Evolutionary conservation across 2,888 invertebrate genomes (phyloP).

Genomic region (Ctenicera cuprea): DNA sequence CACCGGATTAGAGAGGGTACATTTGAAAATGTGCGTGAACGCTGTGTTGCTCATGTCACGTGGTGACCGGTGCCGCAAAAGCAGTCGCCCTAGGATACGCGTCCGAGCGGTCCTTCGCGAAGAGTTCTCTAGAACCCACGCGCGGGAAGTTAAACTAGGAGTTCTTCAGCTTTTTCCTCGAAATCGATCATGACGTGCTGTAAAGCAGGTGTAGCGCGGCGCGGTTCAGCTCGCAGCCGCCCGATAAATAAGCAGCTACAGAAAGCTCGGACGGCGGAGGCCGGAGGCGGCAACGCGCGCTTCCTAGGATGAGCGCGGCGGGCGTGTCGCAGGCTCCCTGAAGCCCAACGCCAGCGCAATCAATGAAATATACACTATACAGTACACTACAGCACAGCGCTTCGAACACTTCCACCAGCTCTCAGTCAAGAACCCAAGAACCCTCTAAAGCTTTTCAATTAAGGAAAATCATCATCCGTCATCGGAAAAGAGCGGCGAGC

Average conservation of each 20-base stretch:
- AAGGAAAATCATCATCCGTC: conserved; percentile 38
- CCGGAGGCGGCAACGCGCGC: conserved; percentile 71
- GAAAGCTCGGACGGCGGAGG: conserved; percentile 69
- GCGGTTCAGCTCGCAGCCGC: conserved; percentile 71
- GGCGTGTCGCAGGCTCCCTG: conserved; percentile 71
- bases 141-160: conserved; percentile 37
- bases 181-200: conserved; percentile 58
- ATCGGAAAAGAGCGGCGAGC: conserved; percentile 39
- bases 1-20: conserved; percentile 50
- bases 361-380: conserved; percentile 70
- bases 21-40: conserved; percentile 62
- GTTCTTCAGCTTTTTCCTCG: conserved; percentile 28
- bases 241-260: conserved; percentile 73
- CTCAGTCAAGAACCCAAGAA: conserved; percentile 32
- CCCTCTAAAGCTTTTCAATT: conserved; percentile 37
- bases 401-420: conserved; percentile 40
- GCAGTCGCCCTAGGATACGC: conserved; percentile 53
- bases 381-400: conserved; percentile 62
- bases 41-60: conserved; percentile 71
- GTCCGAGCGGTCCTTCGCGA: conserved; percentile 42
- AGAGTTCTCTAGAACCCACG: conserved; percentile 43
- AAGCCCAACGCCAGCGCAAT: conserved; percentile 71
- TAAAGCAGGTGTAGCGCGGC: conserved; percentile 64
- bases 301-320: conserved; percentile 71
- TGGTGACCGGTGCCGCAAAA: conserved; percentile 64